Conservation (phyloP, 2,113 vertebrate genomes). For the Danio rerio region DNA sequence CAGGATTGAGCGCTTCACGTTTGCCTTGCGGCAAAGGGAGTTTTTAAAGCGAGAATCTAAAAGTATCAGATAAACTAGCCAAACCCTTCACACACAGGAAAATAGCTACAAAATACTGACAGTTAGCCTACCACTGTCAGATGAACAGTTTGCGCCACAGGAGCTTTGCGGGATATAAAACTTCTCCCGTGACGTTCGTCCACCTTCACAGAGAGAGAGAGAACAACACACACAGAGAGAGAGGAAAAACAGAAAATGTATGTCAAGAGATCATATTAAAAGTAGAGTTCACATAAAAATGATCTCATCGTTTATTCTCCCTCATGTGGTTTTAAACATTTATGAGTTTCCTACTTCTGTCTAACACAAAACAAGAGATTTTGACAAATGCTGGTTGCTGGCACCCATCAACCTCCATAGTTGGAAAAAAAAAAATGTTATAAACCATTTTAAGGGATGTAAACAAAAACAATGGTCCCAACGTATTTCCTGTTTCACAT, state of each 20-base stretch:
- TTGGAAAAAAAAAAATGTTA: too few species aligned
- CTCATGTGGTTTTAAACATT: too few species aligned
- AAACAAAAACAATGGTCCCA: too few species aligned
- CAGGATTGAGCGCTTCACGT: conserved; percentile 48
- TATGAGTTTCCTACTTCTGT: too few species aligned
- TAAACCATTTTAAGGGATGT: too few species aligned
- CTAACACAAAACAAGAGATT: too few species aligned
- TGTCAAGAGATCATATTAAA: neutral
- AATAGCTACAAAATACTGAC: conserved; percentile 42
- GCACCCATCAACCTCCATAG: too few species aligned
- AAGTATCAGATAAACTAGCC: conserved; percentile 30
- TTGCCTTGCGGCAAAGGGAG: conserved; percentile 40
- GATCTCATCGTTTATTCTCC: neutral
- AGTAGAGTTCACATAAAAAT: too few species aligned
- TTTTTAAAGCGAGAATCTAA: conserved; percentile 46
- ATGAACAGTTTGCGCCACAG: conserved; percentile 95
- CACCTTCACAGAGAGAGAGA: conserved; percentile 83
- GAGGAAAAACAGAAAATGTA: conserved; percentile 21
- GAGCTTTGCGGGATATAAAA: conserved; percentile 97
- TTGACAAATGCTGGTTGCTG: too few species aligned
- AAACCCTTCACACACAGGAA: neutral
- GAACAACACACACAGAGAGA: conserved; percentile 67
- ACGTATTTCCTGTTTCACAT: too few species aligned
- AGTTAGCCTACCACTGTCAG: conserved; percentile 68
- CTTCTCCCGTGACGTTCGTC: conserved; percentile 93